These are phyloP conservation scores for Trachythela sp. DNA, from an alignment of 64 coral and sea anemone genomes.

Conservation along the genomic window DNA sequence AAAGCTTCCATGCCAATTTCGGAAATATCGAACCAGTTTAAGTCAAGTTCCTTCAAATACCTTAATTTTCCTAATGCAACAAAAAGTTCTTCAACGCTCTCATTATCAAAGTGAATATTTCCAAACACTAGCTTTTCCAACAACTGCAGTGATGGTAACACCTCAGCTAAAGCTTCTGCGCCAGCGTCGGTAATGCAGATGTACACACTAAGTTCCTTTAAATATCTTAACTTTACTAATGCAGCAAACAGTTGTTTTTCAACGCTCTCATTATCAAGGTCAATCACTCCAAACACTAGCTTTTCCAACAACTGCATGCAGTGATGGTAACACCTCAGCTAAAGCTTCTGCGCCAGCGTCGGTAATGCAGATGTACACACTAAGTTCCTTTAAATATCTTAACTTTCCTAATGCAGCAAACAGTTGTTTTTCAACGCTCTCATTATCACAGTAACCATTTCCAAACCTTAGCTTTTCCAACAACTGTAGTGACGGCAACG, in stretches of 20 bases:
- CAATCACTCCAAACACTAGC: background rate
- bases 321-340: background rate
- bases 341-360: background rate
- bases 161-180: background rate
- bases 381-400: background rate
- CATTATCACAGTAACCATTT: background rate
- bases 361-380: background rate
- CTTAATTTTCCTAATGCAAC: too few species aligned
- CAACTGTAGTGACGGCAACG: background rate
- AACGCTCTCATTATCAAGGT: background rate
- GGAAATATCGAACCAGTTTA: too few species aligned
- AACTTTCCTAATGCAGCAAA: background rate
- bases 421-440: background rate
- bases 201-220: background rate
- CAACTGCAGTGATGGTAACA: background rate
- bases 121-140: background rate
- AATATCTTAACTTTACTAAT: background rate
- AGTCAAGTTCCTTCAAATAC: too few species aligned
- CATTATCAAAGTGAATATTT: background rate
- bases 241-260: background rate
- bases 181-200: background rate
- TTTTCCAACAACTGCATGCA: background rate
- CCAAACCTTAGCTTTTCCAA: background rate
- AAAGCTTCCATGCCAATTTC: too few species aligned
- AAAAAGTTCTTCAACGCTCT: background rate